These are phyloP conservation scores for Alfaro cultratus DNA, from an alignment of 2,797 vertebrate species.

Conservation along the genomic window DNA sequence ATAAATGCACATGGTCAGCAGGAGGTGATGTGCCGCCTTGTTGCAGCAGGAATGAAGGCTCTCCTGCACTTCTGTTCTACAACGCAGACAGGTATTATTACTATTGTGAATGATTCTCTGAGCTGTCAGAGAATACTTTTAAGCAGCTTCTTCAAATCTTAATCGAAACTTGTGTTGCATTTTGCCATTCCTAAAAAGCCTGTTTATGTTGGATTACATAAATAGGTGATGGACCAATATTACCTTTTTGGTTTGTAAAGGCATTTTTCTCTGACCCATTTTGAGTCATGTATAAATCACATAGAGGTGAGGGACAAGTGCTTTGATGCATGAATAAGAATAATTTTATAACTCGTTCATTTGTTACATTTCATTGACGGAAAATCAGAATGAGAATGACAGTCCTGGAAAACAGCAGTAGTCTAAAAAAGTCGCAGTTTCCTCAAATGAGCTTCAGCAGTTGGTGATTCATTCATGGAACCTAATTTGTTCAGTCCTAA, in stretches of 20 bases:
- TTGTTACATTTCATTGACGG: not conserved
- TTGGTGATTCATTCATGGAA: not conserved
- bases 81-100: too few species aligned
- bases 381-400: not conserved
- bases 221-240: not conserved
- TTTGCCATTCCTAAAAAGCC: not conserved
- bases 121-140: too few species aligned
- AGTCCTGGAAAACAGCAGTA: not conserved
- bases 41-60: too few species aligned
- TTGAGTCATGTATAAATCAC: not conserved
- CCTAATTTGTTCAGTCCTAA: not conserved
- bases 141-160: not conserved
- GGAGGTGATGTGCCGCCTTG: too few species aligned
- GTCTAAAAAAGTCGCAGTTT: too few species aligned
- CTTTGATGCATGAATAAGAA: not conserved
- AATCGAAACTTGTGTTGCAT: not conserved
- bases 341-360: not conserved
- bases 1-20: too few species aligned
- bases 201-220: not conserved
- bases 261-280: not conserved
- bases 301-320: not conserved
- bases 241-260: not conserved
- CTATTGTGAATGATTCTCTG: too few species aligned
- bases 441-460: not conserved
- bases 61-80: too few species aligned